Evolutionary conservation across 2,888 invertebrate genomes (phyloP).

Genomic region (Catocala nupta): DNA sequence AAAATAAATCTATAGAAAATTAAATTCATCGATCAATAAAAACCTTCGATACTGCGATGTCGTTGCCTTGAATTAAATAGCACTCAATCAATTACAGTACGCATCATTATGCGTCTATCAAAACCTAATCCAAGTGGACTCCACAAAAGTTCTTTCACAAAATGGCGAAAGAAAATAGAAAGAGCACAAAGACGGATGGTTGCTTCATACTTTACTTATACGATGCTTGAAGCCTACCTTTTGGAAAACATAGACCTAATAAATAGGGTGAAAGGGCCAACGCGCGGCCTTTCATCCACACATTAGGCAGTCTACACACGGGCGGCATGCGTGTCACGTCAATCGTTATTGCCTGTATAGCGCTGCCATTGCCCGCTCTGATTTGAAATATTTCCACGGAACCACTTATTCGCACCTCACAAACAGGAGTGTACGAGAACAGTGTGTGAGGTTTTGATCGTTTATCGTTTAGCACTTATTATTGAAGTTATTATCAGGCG

Average conservation of each 20-base stretch:
- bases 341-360: conserved; percentile 82
- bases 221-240: conserved; percentile 56
- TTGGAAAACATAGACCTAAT: conserved; percentile 70
- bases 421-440: conserved; percentile 60
- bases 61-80: not conserved
- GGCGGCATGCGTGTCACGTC: conserved; percentile 80
- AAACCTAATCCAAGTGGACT: conserved; percentile 2
- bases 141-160: conserved; percentile 12
- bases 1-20: too few species aligned
- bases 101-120: too few species aligned
- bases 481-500: too few species aligned
- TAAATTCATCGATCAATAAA: too few species aligned
- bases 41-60: too few species aligned
- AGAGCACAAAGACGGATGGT: conserved; percentile 38
- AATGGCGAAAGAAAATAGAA: conserved; percentile 19
- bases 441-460: conserved; percentile 64
- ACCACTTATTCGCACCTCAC: conserved; percentile 84
- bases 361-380: conserved; percentile 74
- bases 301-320: conserved; percentile 82
- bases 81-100: conserved; percentile 3
- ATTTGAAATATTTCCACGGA: conserved; percentile 87
- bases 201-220: conserved; percentile 46
- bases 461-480: conserved; percentile 31
- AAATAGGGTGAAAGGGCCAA: conserved; percentile 76
- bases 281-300: conserved; percentile 68